These are phyloP conservation scores for Rhadina sibilatrix DNA, from an alignment of 2,113 vertebrate genomes.

Conservation along the genomic window DNA sequence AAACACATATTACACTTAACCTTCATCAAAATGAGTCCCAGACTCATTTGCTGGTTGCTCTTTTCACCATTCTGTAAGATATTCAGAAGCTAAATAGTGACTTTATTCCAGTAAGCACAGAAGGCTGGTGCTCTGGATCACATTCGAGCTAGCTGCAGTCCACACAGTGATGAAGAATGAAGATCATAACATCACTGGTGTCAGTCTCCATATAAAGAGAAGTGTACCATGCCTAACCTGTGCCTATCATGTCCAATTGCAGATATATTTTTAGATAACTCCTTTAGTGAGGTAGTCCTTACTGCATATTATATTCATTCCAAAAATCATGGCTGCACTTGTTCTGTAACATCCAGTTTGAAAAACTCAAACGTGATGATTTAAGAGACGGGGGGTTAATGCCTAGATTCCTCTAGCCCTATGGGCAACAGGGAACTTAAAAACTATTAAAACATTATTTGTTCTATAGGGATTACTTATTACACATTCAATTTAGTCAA, in stretches of 20 bases:
- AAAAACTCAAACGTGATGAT: conserved; percentile 40
- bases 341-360: conserved; percentile 20
- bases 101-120: neutral
- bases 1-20: conserved; percentile 34
- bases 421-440: conserved; percentile 64
- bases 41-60: conserved; percentile 36
- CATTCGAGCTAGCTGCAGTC: neutral
- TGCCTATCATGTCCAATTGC: neutral
- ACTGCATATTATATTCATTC: neutral
- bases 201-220: neutral
- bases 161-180: neutral
- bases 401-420: conserved; percentile 43
- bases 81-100: neutral
- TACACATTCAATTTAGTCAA: conserved; percentile 77
- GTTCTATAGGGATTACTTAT: conserved; percentile 73
- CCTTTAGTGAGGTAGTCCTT: conserved; percentile 13
- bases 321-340: conserved; percentile 30
- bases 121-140: neutral
- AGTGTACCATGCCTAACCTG: neutral
- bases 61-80: neutral
- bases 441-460: conserved; percentile 74
- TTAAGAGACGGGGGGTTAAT: conserved; percentile 31
- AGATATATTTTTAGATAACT: neutral
- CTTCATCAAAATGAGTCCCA: conserved; percentile 26
- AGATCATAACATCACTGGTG: neutral